phyloP scores from a whole-genome alignment of 2,113 vertebrate species.

The Leucosticte australis region DNA sequence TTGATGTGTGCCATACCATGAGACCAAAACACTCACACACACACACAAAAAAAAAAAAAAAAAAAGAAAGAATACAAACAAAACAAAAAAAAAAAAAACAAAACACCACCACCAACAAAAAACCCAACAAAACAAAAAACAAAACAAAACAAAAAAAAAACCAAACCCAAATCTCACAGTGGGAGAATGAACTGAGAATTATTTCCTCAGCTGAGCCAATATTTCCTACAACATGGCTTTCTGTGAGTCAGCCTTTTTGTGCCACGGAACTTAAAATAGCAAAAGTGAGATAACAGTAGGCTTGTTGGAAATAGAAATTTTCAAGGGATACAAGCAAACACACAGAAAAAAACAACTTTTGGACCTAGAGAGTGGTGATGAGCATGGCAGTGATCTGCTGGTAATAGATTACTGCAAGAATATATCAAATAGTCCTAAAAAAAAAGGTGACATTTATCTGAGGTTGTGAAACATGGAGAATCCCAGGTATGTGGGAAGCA shows the following conservation, averaged over 20 bases:
- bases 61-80: no score
- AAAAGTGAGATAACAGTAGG: conserved; percentile 47
- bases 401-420: neutral
- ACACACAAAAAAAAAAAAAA: neutral
- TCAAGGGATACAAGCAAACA: neutral
- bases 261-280: conserved; percentile 54
- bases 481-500: neutral
- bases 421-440: neutral
- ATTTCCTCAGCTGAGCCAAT: conserved; percentile 52
- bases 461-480: neutral
- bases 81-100: neutral
- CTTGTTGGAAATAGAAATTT: conserved; percentile 42
- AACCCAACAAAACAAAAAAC: neutral
- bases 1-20: neutral
- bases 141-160: neutral
- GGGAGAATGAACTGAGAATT: conserved; percentile 42
- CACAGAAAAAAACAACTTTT: neutral
- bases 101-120: neutral
- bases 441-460: neutral
- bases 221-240: conserved; percentile 55
- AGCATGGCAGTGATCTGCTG: neutral
- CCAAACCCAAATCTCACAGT: neutral
- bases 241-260: conserved; percentile 67
- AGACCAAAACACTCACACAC: neutral
- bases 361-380: neutral